A percentile compares a stretch with the other conserved stretches of the same genome.
These are phyloP conservation scores for Drosophila tanythrix DNA, from an alignment of 2,888 invertebrate genomes.

Conservation along the genomic window DNA sequence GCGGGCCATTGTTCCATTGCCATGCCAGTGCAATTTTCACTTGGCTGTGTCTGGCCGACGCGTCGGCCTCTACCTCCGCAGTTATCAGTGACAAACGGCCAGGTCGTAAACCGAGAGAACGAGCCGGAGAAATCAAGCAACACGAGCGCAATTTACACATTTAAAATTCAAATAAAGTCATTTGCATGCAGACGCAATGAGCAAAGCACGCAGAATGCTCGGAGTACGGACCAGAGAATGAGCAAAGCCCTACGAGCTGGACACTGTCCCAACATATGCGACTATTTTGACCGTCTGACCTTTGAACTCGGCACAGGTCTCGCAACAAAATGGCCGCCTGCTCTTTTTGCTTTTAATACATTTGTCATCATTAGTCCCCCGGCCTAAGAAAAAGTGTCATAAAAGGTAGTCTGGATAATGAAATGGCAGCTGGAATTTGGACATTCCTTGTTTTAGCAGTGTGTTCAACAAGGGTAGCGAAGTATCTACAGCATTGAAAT, in stretches of 20 bases:
- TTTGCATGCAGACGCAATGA: slow-evolving; percentile 77
- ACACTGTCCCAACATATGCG: slow-evolving; percentile 70
- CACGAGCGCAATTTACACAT: slow-evolving; percentile 75
- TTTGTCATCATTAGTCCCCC: slow-evolving; percentile 77
- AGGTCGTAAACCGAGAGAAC: slow-evolving; percentile 64
- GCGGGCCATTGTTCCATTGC: slow-evolving; percentile 67
- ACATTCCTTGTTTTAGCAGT: slow-evolving; percentile 1
- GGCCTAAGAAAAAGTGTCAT: slow-evolving; percentile 41
- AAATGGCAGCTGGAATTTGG: slow-evolving; percentile 29
- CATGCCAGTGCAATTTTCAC: slow-evolving; percentile 71
- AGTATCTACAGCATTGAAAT: slow-evolving; percentile 22
- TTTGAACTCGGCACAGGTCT: slow-evolving; percentile 54
- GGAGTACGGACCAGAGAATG: slow-evolving; percentile 3
- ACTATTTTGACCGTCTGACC: slow-evolving; percentile 60
- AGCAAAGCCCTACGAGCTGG: slow-evolving; percentile 41
- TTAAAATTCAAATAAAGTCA: slow-evolving; percentile 79
- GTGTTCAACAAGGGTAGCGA: slow-evolving; percentile 28
- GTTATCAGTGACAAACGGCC: slow-evolving; percentile 80
- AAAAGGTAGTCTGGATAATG: slow-evolving; percentile 40
- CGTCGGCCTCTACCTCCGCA: slow-evolving; percentile 43
- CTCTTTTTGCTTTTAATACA: slow-evolving; percentile 52
- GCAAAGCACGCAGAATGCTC: slow-evolving; percentile 20
- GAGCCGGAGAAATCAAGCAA: slow-evolving; percentile 51
- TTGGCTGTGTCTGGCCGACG: slow-evolving; percentile 53
- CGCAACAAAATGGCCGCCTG: slow-evolving; percentile 26